These are phyloP conservation scores for Phrynosoma platyrhinos DNA, from an alignment of 2,113 vertebrate genomes.

Conservation along the genomic window DNA sequence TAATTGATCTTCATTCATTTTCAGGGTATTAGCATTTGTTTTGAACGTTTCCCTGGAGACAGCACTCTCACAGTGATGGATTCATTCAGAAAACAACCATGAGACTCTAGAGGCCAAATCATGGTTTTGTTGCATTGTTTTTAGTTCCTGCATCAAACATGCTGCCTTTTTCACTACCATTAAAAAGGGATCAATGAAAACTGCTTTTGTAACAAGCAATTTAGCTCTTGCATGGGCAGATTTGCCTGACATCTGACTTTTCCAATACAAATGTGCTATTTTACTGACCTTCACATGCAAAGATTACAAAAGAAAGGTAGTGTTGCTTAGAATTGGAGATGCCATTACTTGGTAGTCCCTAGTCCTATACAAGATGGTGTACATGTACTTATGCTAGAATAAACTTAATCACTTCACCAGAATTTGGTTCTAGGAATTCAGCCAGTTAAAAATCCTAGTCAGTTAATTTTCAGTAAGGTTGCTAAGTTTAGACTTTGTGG, in stretches of 20 bases:
- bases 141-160: background rate
- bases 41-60: constrained; percentile 28
- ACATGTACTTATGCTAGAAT: too few species aligned
- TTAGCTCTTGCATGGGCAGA: background rate
- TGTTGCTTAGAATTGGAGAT: background rate
- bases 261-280: background rate
- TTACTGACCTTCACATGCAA: background rate
- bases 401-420: background rate
- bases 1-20: constrained; percentile 43
- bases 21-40: constrained; percentile 21
- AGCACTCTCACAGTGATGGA: constrained; percentile 16
- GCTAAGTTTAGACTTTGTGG: background rate
- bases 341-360: background rate
- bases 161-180: background rate
- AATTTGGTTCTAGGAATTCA: constrained; percentile 2
- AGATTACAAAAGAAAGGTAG: background rate
- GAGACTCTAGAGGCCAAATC: background rate
- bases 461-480: background rate
- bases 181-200: background rate
- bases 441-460: background rate
- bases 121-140: background rate
- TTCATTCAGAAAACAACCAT: constrained; percentile 31
- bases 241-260: background rate
- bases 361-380: background rate
- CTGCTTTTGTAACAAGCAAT: background rate